Conservation (phyloP, 2,888 invertebrate genomes). For the Pomacea canaliculata region DNA sequence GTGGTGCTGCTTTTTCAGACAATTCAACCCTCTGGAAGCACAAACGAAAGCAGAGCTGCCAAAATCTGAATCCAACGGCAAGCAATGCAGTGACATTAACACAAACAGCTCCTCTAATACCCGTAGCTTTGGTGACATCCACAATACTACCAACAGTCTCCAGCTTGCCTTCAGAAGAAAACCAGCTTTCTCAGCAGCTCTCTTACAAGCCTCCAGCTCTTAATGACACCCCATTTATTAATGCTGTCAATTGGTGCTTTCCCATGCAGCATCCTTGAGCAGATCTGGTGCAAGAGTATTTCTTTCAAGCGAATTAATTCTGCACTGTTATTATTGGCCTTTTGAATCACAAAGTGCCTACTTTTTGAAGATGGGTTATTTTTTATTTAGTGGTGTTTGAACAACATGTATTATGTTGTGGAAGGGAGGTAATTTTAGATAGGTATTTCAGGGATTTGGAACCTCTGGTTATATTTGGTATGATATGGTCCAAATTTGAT, state of each 20-base stretch:
- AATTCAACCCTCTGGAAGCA: slow-evolving; percentile 11
- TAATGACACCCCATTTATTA: slow-evolving; percentile 1
- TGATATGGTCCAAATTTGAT: too few species aligned
- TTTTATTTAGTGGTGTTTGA: too few species aligned
- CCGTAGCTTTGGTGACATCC: background rate
- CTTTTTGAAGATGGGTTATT: too few species aligned
- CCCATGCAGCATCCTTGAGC: background rate
- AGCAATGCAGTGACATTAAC: background rate
- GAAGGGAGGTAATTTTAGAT: too few species aligned
- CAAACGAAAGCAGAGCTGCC: slow-evolving; percentile 6
- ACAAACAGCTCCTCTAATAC: background rate
- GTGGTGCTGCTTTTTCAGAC: slow-evolving; percentile 9
- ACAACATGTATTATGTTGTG: too few species aligned
- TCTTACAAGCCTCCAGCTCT: background rate
- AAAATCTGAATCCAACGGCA: background rate
- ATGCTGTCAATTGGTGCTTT: slow-evolving; percentile 3
- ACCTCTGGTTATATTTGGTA: too few species aligned
- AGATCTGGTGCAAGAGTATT: too few species aligned
- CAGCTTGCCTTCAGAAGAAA: background rate
- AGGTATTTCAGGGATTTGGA: too few species aligned
- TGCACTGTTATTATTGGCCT: too few species aligned
- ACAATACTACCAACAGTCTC: background rate
- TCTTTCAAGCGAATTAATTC: too few species aligned
- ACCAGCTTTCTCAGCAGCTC: background rate
- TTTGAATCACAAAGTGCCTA: too few species aligned